These are phyloP conservation scores for Synanthedon tipuliformis DNA, from an alignment of 2,888 invertebrate genomes.

Conservation along the genomic window DNA sequence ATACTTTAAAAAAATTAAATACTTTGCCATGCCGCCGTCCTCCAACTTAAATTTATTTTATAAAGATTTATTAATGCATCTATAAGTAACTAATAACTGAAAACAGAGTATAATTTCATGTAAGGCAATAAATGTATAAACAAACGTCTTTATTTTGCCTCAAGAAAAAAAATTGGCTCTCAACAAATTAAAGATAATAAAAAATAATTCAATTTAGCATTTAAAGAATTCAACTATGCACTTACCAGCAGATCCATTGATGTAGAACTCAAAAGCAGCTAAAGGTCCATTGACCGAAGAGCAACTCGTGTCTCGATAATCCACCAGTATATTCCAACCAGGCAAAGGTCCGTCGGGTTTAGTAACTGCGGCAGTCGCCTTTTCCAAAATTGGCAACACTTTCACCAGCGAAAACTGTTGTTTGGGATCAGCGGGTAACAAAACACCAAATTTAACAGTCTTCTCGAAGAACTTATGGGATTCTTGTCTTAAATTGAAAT, in stretches of 20 bases:
- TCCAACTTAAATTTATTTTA: too few relatives aligned
- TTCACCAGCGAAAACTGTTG: constrained; percentile 74
- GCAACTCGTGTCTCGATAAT: constrained; percentile 79
- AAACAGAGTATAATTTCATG: too few relatives aligned
- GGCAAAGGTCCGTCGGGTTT: constrained; percentile 71
- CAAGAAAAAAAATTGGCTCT: too few relatives aligned
- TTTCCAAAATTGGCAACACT: constrained; percentile 77
- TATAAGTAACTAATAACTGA: too few relatives aligned
- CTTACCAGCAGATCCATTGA: constrained; percentile 75
- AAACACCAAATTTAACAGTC: constrained; percentile 72
- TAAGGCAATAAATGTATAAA: too few relatives aligned
- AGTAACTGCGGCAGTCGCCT: constrained; percentile 75
- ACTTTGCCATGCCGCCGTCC: too few relatives aligned
- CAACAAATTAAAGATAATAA: not conserved
- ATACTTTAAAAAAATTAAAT: too few relatives aligned
- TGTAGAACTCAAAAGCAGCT: constrained; percentile 82
- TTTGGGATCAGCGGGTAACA: constrained; percentile 72
- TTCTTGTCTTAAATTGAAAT: constrained; percentile 47
- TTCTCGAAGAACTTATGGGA: constrained; percentile 47
- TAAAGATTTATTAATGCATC: too few relatives aligned
- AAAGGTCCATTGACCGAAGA: constrained; percentile 82
- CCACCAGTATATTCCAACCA: constrained; percentile 76
- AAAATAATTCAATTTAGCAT: not conserved
- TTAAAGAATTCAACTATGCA: constrained; percentile 2
- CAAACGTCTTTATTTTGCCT: too few relatives aligned